These are phyloP conservation scores for Petrocephalus zakoni DNA, from an alignment of 2,113 vertebrate species.

Conservation along the genomic window DNA sequence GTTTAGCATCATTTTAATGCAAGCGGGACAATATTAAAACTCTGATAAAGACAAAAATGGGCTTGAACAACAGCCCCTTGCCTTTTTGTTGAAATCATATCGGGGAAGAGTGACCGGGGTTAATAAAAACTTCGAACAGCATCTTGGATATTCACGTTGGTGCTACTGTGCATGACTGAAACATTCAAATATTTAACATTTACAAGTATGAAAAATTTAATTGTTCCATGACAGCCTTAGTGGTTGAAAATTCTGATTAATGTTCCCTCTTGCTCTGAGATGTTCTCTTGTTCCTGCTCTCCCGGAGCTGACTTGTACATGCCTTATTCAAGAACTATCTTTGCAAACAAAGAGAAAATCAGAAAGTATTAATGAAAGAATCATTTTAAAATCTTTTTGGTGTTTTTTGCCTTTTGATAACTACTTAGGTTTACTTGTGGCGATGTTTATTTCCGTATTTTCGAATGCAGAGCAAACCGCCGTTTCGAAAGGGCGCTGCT, in stretches of 20 bases:
- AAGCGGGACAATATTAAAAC: background rate
- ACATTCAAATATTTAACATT: constrained; percentile 18
- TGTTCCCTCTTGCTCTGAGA: background rate
- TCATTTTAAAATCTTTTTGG: background rate
- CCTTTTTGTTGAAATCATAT: background rate
- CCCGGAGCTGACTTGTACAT: background rate
- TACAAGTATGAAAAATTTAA: background rate
- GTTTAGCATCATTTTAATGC: background rate
- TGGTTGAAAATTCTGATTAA: background rate
- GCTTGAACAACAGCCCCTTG: background rate
- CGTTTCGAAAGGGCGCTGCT: background rate
- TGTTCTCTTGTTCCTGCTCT: background rate
- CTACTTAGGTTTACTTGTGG: background rate
- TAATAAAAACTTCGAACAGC: background rate
- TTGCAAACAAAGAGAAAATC: background rate
- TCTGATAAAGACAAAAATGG: background rate
- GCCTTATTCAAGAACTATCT: constrained; percentile 12
- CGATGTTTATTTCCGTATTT: constrained; percentile 24
- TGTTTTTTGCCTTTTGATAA: background rate
- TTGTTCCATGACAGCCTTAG: background rate
- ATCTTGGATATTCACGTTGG: background rate
- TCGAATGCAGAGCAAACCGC: constrained; percentile 28
- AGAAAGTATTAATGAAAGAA: background rate
- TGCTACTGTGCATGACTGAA: background rate
- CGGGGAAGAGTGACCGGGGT: background rate